phyloP scores from a whole-genome alignment of 2,113 vertebrate genomes.

The Hypanus sabinus region DNA sequence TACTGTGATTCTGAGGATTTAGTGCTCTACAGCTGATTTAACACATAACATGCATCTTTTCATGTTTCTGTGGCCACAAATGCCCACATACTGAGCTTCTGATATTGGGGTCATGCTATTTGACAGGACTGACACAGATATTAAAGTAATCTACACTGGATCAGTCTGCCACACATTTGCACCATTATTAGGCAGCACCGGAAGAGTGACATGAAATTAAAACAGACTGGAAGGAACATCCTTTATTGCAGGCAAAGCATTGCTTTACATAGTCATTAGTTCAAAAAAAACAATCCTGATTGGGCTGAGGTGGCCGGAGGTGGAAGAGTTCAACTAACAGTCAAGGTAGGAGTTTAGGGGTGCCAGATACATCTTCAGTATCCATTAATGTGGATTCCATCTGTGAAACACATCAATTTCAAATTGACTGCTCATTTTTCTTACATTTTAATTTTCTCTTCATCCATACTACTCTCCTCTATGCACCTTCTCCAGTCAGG shows the following conservation, averaged over 20 bases:
- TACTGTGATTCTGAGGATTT: neutral
- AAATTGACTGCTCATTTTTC: neutral
- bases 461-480: neutral
- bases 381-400: neutral
- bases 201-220: neutral
- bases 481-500: neutral
- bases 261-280: neutral
- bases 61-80: neutral
- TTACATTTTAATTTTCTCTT: conserved; percentile 12
- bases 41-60: neutral
- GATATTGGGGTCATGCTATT: neutral
- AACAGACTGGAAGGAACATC: neutral
- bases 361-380: neutral
- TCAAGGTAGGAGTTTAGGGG: neutral
- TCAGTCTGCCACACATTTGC: neutral
- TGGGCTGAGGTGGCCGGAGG: no score
- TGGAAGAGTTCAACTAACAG: neutral
- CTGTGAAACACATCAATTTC: conserved; percentile 14
- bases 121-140: neutral
- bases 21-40: neutral
- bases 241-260: neutral
- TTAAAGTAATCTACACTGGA: neutral
- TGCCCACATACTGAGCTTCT: neutral
- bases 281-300: neutral
- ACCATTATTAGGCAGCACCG: neutral